Percentiles rank a stretch among this genome's conserved stretches.
Evolutionary conservation across 2,888 invertebrate species (phyloP).

Genomic region (Aricia artaxerxes): DNA sequence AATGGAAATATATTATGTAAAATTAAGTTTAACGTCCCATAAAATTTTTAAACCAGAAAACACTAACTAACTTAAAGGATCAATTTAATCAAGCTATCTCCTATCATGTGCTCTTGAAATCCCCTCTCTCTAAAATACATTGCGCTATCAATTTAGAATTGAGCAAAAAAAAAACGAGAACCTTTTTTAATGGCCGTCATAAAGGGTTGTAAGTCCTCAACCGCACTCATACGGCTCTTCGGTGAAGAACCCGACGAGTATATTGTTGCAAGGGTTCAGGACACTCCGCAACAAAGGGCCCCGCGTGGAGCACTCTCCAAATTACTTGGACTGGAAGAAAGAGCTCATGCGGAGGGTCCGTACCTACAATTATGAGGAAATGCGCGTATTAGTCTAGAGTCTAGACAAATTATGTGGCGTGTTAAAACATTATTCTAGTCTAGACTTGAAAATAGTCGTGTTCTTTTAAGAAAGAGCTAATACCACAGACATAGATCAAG

Average conservation of each 20-base stretch:
- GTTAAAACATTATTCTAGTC: slow-evolving; percentile 2
- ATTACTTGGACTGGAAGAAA: slow-evolving; percentile 46
- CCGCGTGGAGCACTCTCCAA: slow-evolving; percentile 43
- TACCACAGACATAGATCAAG: too few relatives aligned
- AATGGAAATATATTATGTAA: too few relatives aligned
- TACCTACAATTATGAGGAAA: slow-evolving; percentile 22
- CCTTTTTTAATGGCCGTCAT: slow-evolving; percentile 15
- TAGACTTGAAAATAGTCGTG: not conserved
- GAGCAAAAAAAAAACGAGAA: slow-evolving; percentile 20
- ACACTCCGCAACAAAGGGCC: slow-evolving; percentile 49
- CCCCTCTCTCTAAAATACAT: not conserved
- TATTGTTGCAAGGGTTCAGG: slow-evolving; percentile 54
- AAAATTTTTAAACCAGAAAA: not conserved
- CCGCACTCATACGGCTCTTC: slow-evolving; percentile 45
- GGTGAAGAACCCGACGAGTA: slow-evolving; percentile 48
- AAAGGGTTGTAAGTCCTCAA: slow-evolving; percentile 29
- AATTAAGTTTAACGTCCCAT: too few relatives aligned
- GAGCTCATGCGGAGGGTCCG: slow-evolving; percentile 37
- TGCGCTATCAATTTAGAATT: not conserved
- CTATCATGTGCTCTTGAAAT: not conserved
- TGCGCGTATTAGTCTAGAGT: slow-evolving; percentile 16
- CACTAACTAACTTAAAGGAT: too few relatives aligned
- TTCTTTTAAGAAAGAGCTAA: not conserved
- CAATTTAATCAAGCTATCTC: not conserved
- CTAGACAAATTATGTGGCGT: slow-evolving; percentile 17